Percentiles rank a stretch among this genome's conserved stretches.
Conservation (phyloP, 2,888 invertebrate genomes). For the Campaea margaritaria region DNA sequence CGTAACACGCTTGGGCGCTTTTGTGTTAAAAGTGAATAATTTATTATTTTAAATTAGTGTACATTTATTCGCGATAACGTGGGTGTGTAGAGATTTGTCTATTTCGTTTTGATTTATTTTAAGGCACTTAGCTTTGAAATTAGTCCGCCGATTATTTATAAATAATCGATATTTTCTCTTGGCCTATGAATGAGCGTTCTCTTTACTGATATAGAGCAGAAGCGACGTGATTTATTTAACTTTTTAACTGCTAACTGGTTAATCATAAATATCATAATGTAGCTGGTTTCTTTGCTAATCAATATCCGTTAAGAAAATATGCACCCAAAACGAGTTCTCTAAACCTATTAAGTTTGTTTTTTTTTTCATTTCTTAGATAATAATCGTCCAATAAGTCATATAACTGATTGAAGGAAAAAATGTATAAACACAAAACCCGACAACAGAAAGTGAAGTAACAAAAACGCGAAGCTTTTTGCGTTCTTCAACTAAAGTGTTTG, state of each 20-base stretch:
- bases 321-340: no score
- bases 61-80: slow-evolving; percentile 53
- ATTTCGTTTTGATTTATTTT: slow-evolving; percentile 50
- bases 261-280: no score
- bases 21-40: slow-evolving; percentile 52
- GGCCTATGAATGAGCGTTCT: slow-evolving; percentile 12
- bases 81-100: slow-evolving; percentile 56
- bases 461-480: slow-evolving; percentile 51
- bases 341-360: no score
- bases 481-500: slow-evolving; percentile 54
- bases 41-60: slow-evolving; percentile 55
- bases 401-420: no score
- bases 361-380: neutral
- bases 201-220: slow-evolving; percentile 24
- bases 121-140: slow-evolving; percentile 34
- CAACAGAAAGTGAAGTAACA: slow-evolving; percentile 44
- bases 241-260: neutral
- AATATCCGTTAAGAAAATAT: no score
- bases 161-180: slow-evolving; percentile 22
- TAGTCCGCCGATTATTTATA: slow-evolving; percentile 25
- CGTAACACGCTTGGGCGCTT: slow-evolving; percentile 45
- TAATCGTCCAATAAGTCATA: neutral
- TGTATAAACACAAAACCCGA: neutral
- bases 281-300: no score
- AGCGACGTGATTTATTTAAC: slow-evolving; percentile 16